phyloP scores from a whole-genome alignment of 2,113 vertebrate species.

The Eudorcas thomsonii region DNA sequence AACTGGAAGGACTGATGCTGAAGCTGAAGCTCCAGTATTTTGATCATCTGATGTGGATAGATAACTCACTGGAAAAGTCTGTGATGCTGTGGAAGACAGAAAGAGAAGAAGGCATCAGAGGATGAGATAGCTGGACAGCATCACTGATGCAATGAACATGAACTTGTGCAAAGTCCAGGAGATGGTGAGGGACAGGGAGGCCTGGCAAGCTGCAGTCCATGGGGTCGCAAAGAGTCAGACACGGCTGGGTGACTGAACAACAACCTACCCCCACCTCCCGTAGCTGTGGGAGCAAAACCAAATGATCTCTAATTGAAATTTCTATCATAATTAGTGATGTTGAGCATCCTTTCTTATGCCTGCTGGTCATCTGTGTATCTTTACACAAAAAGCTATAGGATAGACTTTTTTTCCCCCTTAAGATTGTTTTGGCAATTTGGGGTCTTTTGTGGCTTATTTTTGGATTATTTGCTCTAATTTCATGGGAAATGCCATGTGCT shows the following conservation, averaged over 20 bases:
- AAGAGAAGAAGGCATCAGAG: background rate
- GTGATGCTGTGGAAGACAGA: background rate
- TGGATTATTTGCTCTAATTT: background rate
- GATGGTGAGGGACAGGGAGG: background rate
- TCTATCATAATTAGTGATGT: background rate
- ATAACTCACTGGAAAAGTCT: background rate
- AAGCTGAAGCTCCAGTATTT: background rate
- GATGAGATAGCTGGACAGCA: background rate
- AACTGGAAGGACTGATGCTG: background rate
- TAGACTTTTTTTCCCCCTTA: background rate
- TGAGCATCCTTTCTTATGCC: background rate
- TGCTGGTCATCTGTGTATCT: background rate
- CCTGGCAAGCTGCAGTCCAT: background rate
- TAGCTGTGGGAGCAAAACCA: background rate
- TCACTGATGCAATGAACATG: background rate
- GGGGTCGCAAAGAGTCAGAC: background rate
- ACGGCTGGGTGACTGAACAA: background rate
- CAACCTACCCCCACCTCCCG: rapidly evolving
- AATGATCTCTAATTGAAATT: background rate
- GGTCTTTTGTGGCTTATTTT: background rate
- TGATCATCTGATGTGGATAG: background rate
- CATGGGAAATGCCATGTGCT: background rate
- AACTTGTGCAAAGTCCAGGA: background rate
- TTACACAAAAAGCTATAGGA: background rate
- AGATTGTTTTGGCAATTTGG: background rate